Evolutionary conservation across 2,888 invertebrate genomes (phyloP), one percentile per base, ranked within the genome.

Genomic region (Tetheella fluctuosa): DNA sequence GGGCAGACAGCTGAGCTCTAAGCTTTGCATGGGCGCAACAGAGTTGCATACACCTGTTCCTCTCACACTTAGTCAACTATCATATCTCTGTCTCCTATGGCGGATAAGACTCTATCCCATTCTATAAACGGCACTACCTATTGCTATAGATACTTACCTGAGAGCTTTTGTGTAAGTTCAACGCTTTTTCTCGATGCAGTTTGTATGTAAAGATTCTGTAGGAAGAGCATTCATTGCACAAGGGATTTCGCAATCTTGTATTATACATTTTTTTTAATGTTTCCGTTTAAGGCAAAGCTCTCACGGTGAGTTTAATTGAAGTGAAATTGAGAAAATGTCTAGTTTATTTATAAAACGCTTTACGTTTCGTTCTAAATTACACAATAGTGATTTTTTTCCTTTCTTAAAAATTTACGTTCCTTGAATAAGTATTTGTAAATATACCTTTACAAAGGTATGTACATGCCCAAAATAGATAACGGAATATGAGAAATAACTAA

Each of bases 131-230:
- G 85, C 81, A 82, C 86, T 88, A 88, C 86, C 86, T 88, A 90
- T 88, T 86, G 83, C 82, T 85, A 89, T n/a, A n/a, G n/a, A n/a
- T 87, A 87, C 85, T 88, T 92, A 92, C 93, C 93, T 93, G 92
- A 89, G 90, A 84, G 91, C 91, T 90, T 92, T 93, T 93, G 92
- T 90, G 84, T 89, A 88, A 92, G 90, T 91, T 91, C 88, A 91
- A 89, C 81, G 90, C 83, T 90, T 89, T 89, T 90, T 91, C 83
- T 77, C 72, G 78, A 81, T 88, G 87, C 89, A 89, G 83, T 89
- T 86, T 81, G 80, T 86, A 83, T 85, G 80, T 84, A 80, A 84
- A 79, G 85, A 89, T 89, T 89, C 88, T 83, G 81, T 84, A 79
- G 77, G 82, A 79, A 78, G 67, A 65, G 73, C 78, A 74, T 71